phyloP scores from a whole-genome alignment of 2,888 invertebrate species.

The Chymomyza amoena region DNA sequence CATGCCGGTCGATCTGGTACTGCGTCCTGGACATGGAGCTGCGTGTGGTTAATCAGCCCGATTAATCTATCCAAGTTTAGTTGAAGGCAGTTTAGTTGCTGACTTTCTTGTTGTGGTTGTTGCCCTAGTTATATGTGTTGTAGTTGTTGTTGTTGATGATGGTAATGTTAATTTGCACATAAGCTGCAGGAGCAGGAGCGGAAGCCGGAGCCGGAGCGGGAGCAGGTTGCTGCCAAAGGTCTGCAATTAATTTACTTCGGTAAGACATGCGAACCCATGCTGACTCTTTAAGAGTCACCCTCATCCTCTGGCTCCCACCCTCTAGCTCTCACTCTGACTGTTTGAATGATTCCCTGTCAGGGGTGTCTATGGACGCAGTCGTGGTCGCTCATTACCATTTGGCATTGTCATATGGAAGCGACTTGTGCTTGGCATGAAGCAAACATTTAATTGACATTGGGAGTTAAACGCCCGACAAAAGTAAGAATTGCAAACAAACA shows the following conservation, averaged over 20 bases:
- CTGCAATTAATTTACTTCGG: conserved; percentile 70
- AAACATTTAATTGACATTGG: conserved; percentile 63
- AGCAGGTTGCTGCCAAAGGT: conserved; percentile 33
- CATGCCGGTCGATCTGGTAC: conserved; percentile 18
- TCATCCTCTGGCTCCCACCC: not conserved
- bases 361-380: conserved; percentile 20
- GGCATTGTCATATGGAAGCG: conserved; percentile 51
- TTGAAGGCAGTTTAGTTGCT: conserved; percentile 6
- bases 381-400: conserved; percentile 50
- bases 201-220: conserved; percentile 29
- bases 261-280: conserved; percentile 67
- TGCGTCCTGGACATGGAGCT: conserved; percentile 8
- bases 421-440: conserved; percentile 53
- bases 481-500: conserved; percentile 41
- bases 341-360: not conserved
- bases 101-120: conserved; percentile 35
- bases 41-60: conserved; percentile 68
- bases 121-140: conserved; percentile 27
- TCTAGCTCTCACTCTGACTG: not conserved
- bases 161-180: conserved; percentile 66
- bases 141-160: conserved; percentile 34
- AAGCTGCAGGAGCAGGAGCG: conserved; percentile 33
- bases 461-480: conserved; percentile 34
- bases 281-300: conserved; percentile 18
- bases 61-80: conserved; percentile 67